Evolutionary conservation across 2,113 vertebrate genomes (phyloP).

Genomic region (Psilopsiagon aymara): DNA sequence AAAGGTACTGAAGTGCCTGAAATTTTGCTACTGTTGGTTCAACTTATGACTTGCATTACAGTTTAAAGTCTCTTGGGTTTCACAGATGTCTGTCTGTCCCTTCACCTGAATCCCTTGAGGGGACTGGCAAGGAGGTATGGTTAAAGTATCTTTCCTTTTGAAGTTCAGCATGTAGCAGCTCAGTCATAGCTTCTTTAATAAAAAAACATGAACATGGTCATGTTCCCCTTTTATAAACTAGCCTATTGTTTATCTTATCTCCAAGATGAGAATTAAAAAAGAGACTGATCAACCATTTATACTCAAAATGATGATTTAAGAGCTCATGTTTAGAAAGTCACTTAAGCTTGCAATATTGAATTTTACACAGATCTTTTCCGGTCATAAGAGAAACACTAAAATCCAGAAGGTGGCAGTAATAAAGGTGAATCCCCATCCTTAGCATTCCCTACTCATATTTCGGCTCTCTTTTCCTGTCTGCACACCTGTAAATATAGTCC

Average conservation of each 20-base stretch:
- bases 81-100: neutral
- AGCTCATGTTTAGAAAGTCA: neutral
- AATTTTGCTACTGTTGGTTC: neutral
- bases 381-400: neutral
- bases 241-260: neutral
- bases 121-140: neutral
- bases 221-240: neutral
- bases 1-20: neutral
- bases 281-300: neutral
- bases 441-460: neutral
- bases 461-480: neutral
- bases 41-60: neutral
- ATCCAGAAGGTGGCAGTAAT: neutral
- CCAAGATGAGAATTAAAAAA: neutral
- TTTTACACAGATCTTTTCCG: neutral
- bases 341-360: neutral
- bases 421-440: neutral
- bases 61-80: neutral
- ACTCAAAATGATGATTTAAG: neutral
- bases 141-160: neutral
- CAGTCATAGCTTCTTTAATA: neutral
- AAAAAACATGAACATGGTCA: neutral
- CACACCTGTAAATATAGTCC: neutral
- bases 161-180: neutral
- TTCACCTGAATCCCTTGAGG: neutral